Percentiles rank a stretch among this genome's conserved stretches.
Conservation (phyloP, 2,888 invertebrate genomes). For the Auanema sp. region DNA sequence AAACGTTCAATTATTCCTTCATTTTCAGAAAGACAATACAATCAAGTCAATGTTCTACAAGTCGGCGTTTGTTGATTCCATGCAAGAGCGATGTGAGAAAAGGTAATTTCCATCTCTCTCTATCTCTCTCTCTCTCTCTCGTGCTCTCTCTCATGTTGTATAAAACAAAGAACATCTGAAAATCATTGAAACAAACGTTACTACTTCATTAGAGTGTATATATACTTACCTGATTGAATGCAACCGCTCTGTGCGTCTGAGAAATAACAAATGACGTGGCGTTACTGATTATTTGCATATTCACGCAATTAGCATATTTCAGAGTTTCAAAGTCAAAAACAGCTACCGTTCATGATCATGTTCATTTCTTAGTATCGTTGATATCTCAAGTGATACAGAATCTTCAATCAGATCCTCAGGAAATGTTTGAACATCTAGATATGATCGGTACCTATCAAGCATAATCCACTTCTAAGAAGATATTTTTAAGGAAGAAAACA, state of each 20-base stretch:
- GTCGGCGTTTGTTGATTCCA: constrained; percentile 59
- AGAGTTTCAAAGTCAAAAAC: constrained; percentile 42
- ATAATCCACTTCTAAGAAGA: not conserved
- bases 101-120: constrained; percentile 22
- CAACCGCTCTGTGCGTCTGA: not conserved
- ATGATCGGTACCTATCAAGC: constrained; percentile 36
- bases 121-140: too few relatives aligned
- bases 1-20: not conserved
- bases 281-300: not conserved
- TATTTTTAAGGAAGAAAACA: constrained; percentile 51
- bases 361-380: constrained; percentile 60
- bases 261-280: not conserved
- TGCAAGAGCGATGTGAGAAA: constrained; percentile 53
- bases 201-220: not conserved
- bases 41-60: constrained; percentile 59
- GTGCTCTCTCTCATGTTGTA: not conserved
- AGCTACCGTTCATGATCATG: constrained; percentile 57
- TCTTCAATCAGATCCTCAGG: constrained; percentile 50
- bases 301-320: constrained; percentile 9
- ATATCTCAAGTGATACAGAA: constrained; percentile 52
- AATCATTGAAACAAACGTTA: not conserved
- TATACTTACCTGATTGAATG: not conserved
- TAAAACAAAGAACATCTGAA: not conserved
- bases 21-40: constrained; percentile 55
- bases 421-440: constrained; percentile 57